Evolutionary conservation across 1,140 invertebrate genomes (phyloP).

Genomic region (Chironomus striatipennis): DNA sequence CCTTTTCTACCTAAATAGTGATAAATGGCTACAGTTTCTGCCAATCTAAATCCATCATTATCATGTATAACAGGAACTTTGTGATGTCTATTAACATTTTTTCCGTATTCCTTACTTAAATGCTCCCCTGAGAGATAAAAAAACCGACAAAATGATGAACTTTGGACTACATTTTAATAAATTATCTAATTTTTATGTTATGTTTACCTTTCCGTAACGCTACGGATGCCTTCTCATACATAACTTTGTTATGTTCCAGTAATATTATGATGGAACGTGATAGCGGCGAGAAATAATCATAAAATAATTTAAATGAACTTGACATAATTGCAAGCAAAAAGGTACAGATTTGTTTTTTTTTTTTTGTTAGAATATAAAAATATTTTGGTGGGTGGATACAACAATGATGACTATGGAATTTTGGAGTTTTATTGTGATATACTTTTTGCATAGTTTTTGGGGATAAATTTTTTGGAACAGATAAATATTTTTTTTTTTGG

Average conservation of each 20-base stretch:
- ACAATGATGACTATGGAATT: background rate
- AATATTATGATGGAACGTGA: constrained; percentile 63
- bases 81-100: constrained; percentile 59
- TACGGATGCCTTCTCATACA: constrained; percentile 49
- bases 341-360: background rate
- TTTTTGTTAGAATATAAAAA: background rate
- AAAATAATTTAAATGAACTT: constrained; percentile 51
- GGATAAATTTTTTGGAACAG: too few species aligned
- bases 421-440: background rate
- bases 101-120: constrained; percentile 54
- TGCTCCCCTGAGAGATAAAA: constrained; percentile 52
- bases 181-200: background rate
- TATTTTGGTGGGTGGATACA: background rate
- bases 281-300: constrained; percentile 67
- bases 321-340: background rate
- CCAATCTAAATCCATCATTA: constrained; percentile 65
- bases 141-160: background rate
- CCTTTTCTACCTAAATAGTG: constrained; percentile 26
- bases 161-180: background rate
- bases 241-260: constrained; percentile 52
- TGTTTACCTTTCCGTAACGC: constrained; percentile 48
- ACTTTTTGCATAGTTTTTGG: background rate
- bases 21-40: constrained; percentile 63
- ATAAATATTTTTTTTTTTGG: too few species aligned
- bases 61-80: constrained; percentile 67